phyloP scores from a whole-genome alignment of 2,113 vertebrate genomes.

The Cebus imitator region DNA sequence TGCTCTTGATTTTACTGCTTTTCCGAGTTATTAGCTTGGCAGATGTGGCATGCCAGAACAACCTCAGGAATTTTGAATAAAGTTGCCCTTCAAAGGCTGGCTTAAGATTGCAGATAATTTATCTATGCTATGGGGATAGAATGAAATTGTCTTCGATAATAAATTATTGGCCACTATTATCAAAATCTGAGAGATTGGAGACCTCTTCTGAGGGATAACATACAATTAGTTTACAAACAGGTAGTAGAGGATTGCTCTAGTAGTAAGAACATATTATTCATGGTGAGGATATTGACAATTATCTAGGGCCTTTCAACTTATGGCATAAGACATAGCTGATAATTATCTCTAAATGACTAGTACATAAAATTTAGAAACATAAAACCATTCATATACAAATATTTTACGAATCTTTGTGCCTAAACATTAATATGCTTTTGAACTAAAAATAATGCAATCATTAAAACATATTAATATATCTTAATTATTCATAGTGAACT shows the following conservation, averaged over 20 bases:
- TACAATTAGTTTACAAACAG: not conserved
- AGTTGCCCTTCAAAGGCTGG: not conserved
- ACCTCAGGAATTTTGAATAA: not conserved
- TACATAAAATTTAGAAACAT: not conserved
- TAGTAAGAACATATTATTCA: not conserved
- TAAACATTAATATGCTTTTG: not conserved
- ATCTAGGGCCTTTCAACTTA: not conserved
- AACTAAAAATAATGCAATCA: not conserved
- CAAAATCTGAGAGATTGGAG: not conserved
- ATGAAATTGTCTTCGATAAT: not conserved
- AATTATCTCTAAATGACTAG: not conserved
- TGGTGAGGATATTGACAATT: not conserved
- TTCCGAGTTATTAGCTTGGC: not conserved
- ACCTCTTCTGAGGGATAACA: not conserved
- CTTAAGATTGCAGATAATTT: not conserved
- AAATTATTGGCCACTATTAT: not conserved
- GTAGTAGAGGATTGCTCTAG: not conserved
- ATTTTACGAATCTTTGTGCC: not conserved
- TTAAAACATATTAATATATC: not conserved
- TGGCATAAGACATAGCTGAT: not conserved
- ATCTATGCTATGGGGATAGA: not conserved
- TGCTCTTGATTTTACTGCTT: not conserved
- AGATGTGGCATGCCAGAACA: constrained; percentile 10
- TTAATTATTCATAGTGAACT: not conserved
- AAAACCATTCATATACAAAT: not conserved